Evolutionary conservation across 2,888 invertebrate genomes (phyloP).

Genomic region (Philaethria dido): DNA sequence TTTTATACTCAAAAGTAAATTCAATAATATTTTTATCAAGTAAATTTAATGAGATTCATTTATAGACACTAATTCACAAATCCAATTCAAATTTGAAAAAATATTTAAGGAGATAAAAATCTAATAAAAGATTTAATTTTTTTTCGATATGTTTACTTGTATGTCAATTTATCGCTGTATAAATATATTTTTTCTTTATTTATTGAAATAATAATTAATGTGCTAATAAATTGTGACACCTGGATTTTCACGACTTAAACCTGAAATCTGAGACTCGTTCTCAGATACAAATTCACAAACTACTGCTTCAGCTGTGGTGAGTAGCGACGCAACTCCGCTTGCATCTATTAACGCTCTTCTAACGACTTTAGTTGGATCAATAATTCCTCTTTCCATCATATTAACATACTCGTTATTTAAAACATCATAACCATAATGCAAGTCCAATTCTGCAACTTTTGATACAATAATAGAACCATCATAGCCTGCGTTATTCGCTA

Average conservation of each 20-base stretch:
- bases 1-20: too few relatives aligned
- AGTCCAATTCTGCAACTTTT: constrained; percentile 90
- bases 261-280: constrained; percentile 43
- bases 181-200: too few relatives aligned
- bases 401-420: constrained; percentile 93
- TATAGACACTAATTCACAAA: too few relatives aligned
- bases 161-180: too few relatives aligned
- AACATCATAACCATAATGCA: constrained; percentile 94
- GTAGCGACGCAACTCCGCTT: constrained; percentile 73
- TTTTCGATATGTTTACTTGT: too few relatives aligned
- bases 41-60: too few relatives aligned
- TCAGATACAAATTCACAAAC: constrained; percentile 88
- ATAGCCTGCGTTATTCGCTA: constrained; percentile 95
- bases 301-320: constrained; percentile 95
- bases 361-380: constrained; percentile 95
- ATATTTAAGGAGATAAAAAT: too few relatives aligned
- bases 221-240: constrained; percentile 46
- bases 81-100: too few relatives aligned
- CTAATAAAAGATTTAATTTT: too few relatives aligned
- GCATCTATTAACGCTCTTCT: constrained; percentile 71
- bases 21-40: too few relatives aligned
- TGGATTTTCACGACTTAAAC: constrained; percentile 38
- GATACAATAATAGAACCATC: constrained; percentile 95
- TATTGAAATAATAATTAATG: not conserved
- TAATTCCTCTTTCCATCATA: constrained; percentile 95